Evolutionary conservation across 2,113 vertebrate species (phyloP), one percentile per base, ranked within the genome.

Genomic region (Potamarius usumacintae): DNA sequence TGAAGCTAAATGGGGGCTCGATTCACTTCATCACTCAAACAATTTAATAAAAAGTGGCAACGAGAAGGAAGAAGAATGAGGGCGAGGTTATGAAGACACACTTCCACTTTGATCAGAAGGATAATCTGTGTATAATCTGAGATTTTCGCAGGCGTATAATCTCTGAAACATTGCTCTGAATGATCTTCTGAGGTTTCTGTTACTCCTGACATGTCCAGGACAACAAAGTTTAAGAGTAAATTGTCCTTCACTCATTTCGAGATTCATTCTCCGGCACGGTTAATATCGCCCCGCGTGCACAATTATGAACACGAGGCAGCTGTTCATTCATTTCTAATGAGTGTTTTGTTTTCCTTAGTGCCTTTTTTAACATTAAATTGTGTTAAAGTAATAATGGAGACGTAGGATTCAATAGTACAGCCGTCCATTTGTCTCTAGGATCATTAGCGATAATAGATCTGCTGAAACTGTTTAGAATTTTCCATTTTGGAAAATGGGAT

Each of bases 271-370:
- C 76, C 71, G 82, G 87, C 86, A 87, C 72, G 72, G 78, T 67
- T 89, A 85, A 90, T 88, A 90, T 88, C 87, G 85, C 89, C 82
- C 83, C 88, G 78, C 88, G 88, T 84, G 72, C 86, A 83, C 90
- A 91, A 86, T 89, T 90, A 92, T 85, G 84, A 88, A 86, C 72
- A 42, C 85, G 85, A 89, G 88, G 85, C 88, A 87, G 89, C 86
- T 89, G 88, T 89, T 91, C 88, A 90, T 90, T 91, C 89, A 90
- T 92, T 89, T 89, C 84, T 91, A 91, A 92, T 91, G 82, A 91
- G 88, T 91, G 90, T 88, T 91, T 92, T 91, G 88, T 90, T 91
- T 88, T 89, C 76, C 84, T 88, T 86, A 77, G 80, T 85, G 89
- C 85, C 42, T 89, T 92, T 88, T 84, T 89, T 85, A 85, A 86